phyloP scores from a whole-genome alignment of 2,113 vertebrate genomes.

The Atractosteus spatula region DNA sequence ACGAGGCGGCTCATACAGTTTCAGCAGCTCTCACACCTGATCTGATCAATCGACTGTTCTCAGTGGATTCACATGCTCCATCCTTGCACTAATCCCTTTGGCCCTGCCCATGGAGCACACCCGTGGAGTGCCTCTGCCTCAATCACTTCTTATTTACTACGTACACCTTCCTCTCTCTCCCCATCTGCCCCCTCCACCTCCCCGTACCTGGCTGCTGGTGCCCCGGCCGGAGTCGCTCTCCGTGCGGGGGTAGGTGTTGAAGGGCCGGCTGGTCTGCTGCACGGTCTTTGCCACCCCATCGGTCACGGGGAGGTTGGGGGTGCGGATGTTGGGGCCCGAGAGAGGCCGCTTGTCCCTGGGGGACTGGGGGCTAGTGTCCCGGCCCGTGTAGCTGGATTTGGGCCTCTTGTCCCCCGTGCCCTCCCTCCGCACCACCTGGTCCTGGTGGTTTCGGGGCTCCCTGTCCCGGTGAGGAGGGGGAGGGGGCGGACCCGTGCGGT shows the following conservation, averaged over 20 bases:
- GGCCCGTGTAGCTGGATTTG: slow-evolving; percentile 71
- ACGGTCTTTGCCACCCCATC: slow-evolving; percentile 69
- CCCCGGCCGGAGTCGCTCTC: slow-evolving; percentile 77
- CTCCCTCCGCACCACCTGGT: slow-evolving; percentile 59
- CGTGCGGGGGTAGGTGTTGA: slow-evolving; percentile 87
- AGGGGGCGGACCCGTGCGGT: slow-evolving; percentile 43
- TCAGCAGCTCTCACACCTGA: too few species aligned
- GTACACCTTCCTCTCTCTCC: neutral
- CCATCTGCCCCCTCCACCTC: neutral
- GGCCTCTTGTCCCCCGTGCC: slow-evolving; percentile 69
- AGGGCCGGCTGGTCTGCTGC: slow-evolving; percentile 75
- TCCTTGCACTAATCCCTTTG: too few species aligned
- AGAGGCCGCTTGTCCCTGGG: slow-evolving; percentile 85
- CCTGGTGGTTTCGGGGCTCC: slow-evolving; percentile 36
- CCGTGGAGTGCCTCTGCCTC: too few species aligned
- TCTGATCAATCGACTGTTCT: too few species aligned
- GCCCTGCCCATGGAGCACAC: too few species aligned
- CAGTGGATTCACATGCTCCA: too few species aligned
- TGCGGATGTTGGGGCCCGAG: slow-evolving; percentile 81
- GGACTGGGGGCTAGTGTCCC: slow-evolving; percentile 68
- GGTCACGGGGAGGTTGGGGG: slow-evolving; percentile 66
- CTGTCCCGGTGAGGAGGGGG: slow-evolving; percentile 51
- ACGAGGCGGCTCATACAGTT: too few species aligned
- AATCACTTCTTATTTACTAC: too few species aligned
- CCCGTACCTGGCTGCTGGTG: slow-evolving; percentile 70